A percentile compares a stretch with the other conserved stretches of the same genome.
phyloP scores from a whole-genome alignment of 2,113 vertebrate genomes.

The Callionymus lyra region DNA sequence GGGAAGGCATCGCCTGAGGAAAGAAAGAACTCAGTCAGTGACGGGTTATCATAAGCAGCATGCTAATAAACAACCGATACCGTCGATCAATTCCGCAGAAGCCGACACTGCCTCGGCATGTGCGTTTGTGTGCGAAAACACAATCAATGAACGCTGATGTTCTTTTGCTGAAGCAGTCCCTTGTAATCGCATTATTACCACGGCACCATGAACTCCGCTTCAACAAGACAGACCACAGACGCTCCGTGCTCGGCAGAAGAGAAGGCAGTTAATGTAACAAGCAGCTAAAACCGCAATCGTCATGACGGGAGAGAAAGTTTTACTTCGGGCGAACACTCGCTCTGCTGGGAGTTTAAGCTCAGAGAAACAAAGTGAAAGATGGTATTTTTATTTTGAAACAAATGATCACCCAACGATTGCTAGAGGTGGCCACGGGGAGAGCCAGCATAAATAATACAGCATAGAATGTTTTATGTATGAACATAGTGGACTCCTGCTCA shows the following conservation, averaged over 20 bases:
- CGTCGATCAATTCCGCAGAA: conserved; percentile 1
- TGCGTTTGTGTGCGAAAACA: conserved; percentile 2
- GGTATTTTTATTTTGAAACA: too few species aligned
- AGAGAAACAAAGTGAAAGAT: conserved; percentile 9
- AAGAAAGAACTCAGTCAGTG: conserved; percentile 13
- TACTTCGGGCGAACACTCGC: too few species aligned
- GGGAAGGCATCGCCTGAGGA: conserved; percentile 71
- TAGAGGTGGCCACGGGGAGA: too few species aligned
- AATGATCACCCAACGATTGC: too few species aligned
- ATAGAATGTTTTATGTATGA: too few species aligned
- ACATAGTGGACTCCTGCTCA: too few species aligned
- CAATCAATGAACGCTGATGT: conserved; percentile 33
- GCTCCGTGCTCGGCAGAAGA: too few species aligned
- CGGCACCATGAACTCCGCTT: conserved; percentile 27
- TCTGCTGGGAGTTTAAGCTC: too few species aligned
- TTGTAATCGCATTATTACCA: conserved; percentile 46
- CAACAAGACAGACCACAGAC: conserved; percentile 37
- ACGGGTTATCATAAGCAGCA: conserved; percentile 8
- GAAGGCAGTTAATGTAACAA: conserved; percentile 26
- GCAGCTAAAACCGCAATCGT: conserved; percentile 10
- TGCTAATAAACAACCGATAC: conserved; percentile 11
- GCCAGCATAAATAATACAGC: too few species aligned
- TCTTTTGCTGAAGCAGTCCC: conserved; percentile 11
- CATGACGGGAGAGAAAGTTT: too few species aligned
- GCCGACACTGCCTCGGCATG: conserved; percentile 2